These are phyloP conservation scores for Hyphantria cunea DNA, from an alignment of 1,140 invertebrate species.

Conservation along the genomic window DNA sequence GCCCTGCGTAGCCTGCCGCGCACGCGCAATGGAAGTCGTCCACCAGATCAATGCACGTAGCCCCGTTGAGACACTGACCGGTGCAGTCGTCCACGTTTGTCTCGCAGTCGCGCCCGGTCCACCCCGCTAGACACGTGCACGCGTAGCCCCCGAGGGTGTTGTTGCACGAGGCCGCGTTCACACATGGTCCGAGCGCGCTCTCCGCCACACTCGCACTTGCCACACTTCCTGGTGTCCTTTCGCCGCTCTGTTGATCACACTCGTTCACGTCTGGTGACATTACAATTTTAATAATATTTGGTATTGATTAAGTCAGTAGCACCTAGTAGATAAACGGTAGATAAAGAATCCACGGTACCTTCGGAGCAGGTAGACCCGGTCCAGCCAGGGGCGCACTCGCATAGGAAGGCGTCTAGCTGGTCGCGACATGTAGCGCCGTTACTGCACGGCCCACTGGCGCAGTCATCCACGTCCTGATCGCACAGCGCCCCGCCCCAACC, in stretches of 20 bases:
- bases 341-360: conserved; percentile 29
- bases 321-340: too few relatives aligned
- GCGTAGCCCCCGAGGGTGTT: conserved; percentile 92
- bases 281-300: too few relatives aligned
- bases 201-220: conserved; percentile 46
- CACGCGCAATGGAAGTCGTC: conserved; percentile 93
- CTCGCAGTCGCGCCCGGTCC: conserved; percentile 93
- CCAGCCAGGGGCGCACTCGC: conserved; percentile 80
- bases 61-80: conserved; percentile 93
- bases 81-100: conserved; percentile 94
- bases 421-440: conserved; percentile 93
- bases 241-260: conserved; percentile 11
- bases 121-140: conserved; percentile 91
- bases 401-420: conserved; percentile 83
- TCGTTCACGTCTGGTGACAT: conserved; percentile 80
- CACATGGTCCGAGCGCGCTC: conserved; percentile 84
- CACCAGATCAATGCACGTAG: conserved; percentile 92
- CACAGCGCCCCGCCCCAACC: conserved; percentile 94
- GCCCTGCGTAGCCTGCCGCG: conserved; percentile 88
- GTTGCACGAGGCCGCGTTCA: conserved; percentile 90
- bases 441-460: conserved; percentile 91
- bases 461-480: conserved; percentile 81
- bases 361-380: conserved; percentile 58
- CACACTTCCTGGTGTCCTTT: conserved; percentile 25
- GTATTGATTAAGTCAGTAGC: too few relatives aligned